Evolutionary conservation across 2,797 vertebrate species (phyloP).

Genomic region (Meda fulgida): DNA sequence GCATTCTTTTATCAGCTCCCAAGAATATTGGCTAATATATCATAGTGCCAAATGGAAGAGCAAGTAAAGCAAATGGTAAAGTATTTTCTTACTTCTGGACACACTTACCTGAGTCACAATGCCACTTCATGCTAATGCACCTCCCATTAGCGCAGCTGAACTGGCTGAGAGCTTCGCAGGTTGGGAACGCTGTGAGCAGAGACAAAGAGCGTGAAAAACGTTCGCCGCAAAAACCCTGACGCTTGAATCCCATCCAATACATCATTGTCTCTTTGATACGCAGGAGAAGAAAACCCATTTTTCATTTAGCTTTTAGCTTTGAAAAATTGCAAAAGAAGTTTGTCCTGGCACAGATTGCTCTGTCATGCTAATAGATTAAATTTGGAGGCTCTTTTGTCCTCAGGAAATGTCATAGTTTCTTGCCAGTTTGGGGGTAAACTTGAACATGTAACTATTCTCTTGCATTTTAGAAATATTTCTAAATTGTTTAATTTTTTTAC

Average conservation of each 20-base stretch:
- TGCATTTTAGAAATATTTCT: background rate
- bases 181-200: conserved; percentile 86
- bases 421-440: conserved; percentile 10
- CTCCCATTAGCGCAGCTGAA: conserved; percentile 93
- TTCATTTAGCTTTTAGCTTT: conserved; percentile 59
- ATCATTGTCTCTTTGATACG: conserved; percentile 64
- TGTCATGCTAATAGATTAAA: conserved; percentile 59
- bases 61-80: conserved; percentile 38
- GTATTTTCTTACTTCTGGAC: conserved; percentile 21
- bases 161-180: conserved; percentile 90
- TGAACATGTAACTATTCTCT: conserved; percentile 13
- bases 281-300: conserved; percentile 48
- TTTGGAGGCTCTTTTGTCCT: conserved; percentile 55
- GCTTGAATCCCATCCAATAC: conserved; percentile 49
- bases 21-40: conserved; percentile 47
- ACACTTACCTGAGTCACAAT: conserved; percentile 91
- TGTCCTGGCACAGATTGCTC: conserved; percentile 54
- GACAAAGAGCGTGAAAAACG: conserved; percentile 23
- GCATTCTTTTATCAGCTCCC: conserved; percentile 24
- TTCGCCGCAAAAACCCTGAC: background rate
- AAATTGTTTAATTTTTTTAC: no score
- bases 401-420: conserved; percentile 44
- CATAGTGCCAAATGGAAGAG: conserved; percentile 39
- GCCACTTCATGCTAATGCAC: conserved; percentile 94
- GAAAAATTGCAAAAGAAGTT: conserved; percentile 59